Base-by-base conservation (phyloP, 1,140 invertebrate species). In the Belonocnema kinseyi region DNA sequence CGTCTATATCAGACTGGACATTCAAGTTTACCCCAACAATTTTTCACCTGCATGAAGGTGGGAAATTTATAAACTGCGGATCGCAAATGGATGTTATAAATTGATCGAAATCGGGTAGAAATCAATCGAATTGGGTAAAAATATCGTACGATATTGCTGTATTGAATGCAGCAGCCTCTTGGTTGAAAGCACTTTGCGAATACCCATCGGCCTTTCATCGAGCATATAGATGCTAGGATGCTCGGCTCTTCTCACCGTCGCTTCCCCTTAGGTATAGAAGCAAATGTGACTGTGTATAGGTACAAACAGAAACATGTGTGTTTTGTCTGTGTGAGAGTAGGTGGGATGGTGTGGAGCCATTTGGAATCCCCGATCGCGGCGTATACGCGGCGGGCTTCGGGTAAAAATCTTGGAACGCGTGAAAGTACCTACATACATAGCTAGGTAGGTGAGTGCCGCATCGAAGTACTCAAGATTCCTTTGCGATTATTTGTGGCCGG, bases 101-200 rank as follows among this genome's bases (percentile, higher is more conserved):
- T 66, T 66, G 61, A 66, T 26, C 40, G 61, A 33, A 66, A 66
- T 66, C 26, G 61, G 61, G 8, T 66, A 66, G 61, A 66, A 66
- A 66, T 66, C 61, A 46, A 66, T 66, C 33, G 61, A 66, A 33
- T 66, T 33, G 33, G 14, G 61, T 66, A 66, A 66, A 66, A 66
- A 66, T 66, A 66, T 66, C 61, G 61, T 66, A 66, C 61, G 46
- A 40, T 66, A 66, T 40, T 66, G 61, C 61, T 40, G 61, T n/a
- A 14, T n/a, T 26, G 61, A 66, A 26, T 40, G 26, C 40, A 66
- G 61, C 61, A 26, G 21, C 21, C 21, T 66, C 61, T 66, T 66
- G 61, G 61, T n/a, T 40, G 61, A 61, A 61, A 61, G 58, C 58
- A 61, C 58, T 61, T 61, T 61, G 58, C 58, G 58, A 66, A 66